Conservation (phyloP, 2,113 vertebrate genomes). For the Rhegmatorhina hoffmannsi region DNA sequence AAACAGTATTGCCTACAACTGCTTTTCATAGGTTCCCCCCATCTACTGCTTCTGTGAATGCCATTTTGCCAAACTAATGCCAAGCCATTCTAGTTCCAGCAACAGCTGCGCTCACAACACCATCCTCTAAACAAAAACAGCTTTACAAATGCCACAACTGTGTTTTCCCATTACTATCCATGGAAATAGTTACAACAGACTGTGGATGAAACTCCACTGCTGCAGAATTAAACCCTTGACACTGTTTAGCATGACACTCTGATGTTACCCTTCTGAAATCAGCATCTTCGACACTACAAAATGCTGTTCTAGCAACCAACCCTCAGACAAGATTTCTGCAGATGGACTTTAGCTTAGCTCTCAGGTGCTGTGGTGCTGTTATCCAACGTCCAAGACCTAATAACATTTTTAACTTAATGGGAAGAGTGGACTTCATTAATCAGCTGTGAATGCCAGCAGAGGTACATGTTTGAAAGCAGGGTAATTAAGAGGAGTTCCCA, state of each 20-base stretch:
- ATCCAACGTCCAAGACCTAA: not conserved
- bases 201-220: not conserved
- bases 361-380: not conserved
- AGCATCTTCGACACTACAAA: not conserved
- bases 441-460: not conserved
- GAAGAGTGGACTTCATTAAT: not conserved
- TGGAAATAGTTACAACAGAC: not conserved
- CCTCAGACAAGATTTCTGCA: not conserved
- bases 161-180: not conserved
- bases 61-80: not conserved
- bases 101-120: not conserved
- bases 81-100: not conserved
- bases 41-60: not conserved
- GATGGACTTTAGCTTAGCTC: not conserved
- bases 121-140: not conserved
- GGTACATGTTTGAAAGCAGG: not conserved
- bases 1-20: not conserved
- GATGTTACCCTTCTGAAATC: not conserved
- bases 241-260: not conserved
- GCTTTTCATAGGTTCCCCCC: not conserved
- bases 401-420: not conserved
- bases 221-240: not conserved
- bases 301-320: rapidly evolving
- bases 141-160: not conserved
- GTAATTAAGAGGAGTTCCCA: not conserved